Percentiles rank a stretch among this genome's conserved stretches.
Evolutionary conservation across 2,888 invertebrate species (phyloP).

Genomic region (Cordilura impudica): DNA sequence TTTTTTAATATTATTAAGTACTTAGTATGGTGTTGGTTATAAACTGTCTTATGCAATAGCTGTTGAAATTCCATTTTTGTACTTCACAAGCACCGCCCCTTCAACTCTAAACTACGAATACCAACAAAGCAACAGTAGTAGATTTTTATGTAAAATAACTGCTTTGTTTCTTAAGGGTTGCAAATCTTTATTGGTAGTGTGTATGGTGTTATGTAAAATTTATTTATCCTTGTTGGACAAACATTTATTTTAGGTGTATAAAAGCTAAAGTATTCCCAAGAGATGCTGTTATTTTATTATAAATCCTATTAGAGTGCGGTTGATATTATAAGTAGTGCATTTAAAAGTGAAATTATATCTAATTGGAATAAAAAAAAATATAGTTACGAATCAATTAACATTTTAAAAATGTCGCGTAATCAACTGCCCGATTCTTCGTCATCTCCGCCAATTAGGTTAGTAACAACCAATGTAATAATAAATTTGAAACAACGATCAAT

Average conservation of each 20-base stretch:
- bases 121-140: constrained; percentile 9
- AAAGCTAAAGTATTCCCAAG: constrained; percentile 69
- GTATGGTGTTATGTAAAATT: constrained; percentile 11
- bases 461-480: neutral
- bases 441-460: constrained; percentile 82
- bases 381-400: no score
- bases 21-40: no score
- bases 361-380: neutral
- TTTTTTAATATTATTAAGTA: no score
- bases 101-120: constrained; percentile 35
- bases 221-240: constrained; percentile 42
- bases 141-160: constrained; percentile 14
- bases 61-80: constrained; percentile 11
- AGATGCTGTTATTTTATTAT: constrained; percentile 67
- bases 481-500: neutral
- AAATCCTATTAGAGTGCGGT: constrained; percentile 67
- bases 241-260: constrained; percentile 63
- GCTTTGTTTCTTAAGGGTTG: constrained; percentile 26
- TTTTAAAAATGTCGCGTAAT: constrained; percentile 78
- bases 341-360: neutral
- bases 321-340: constrained; percentile 7
- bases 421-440: constrained; percentile 85
- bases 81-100: constrained; percentile 44
- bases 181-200: constrained; percentile 18
- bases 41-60: neutral